Evolutionary conservation across 64 coral and sea anemone species (phyloP), one percentile per base, ranked within the genome.

Genomic region (Actinia equina): DNA sequence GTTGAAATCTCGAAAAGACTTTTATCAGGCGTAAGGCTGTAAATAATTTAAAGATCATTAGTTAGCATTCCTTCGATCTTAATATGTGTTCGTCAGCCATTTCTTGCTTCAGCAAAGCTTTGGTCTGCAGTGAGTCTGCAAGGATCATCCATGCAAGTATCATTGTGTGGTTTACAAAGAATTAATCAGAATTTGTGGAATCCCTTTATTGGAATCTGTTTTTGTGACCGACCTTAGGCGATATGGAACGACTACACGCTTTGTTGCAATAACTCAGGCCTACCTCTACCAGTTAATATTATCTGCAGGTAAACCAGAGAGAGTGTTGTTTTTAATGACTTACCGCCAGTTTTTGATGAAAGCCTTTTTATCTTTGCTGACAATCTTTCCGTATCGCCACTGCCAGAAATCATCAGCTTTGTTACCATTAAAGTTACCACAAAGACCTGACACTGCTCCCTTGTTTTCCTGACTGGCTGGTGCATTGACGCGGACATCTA

Each of bases 401-500:
- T 41, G 8, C n/a, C 26, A 15, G 14, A 74, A 74, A 12, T 74
- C 69, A 74, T 74, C 69, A 37, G 10, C 1, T 10, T 9, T 7
- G 11, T 74, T 25, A 13, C 69, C 69, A 30, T 74, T 74, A 41
- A 30, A 30, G 27, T 74, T 74, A 26, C 69, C 69, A 41, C 69
- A 74, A 74, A 74, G 69, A 74, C 69, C 69, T 18, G 69, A 74
- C 5, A 74, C 27, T 2, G 5, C 12, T 74, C 9, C 26, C 26
- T 30, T 14, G 26, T 74, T 11, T 22, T 19, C 1, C 4, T 5
- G 22, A 74, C 10, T 27, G 69, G 26, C 69, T 74, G n/a, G 69
- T 11, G n/a, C 69, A 30, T 74, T 74, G 69, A 74, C 26, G n/a
- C 69, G 69, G 25, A 74, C 69, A 74, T 74, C 69, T 74, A 74